These are phyloP conservation scores for Synergus umbraculus DNA, from an alignment of 2,888 invertebrate species.

Conservation along the genomic window DNA sequence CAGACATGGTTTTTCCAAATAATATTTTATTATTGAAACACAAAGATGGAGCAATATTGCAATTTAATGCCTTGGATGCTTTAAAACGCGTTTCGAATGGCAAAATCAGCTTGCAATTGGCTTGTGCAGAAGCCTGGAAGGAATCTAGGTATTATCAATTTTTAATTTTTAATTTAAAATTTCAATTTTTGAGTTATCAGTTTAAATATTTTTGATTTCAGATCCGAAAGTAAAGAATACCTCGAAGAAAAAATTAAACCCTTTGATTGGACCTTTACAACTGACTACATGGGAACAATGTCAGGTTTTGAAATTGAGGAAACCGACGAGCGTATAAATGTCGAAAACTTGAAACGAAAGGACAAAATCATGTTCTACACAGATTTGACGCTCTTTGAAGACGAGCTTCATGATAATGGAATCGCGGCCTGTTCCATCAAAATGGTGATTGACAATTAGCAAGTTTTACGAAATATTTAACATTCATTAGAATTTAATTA, in stretches of 20 bases:
- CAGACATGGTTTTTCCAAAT: conserved; percentile 99
- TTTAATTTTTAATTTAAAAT: neutral
- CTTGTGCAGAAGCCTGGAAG: conserved; percentile 94
- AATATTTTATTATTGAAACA: conserved; percentile 88
- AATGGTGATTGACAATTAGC: conserved; percentile 85
- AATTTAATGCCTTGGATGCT: conserved; percentile 95
- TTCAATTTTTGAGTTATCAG: conserved; percentile 3
- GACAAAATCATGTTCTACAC: conserved; percentile 97
- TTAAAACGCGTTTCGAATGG: conserved; percentile 88
- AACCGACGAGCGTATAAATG: conserved; percentile 89
- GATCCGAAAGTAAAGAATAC: conserved; percentile 81
- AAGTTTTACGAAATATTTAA: neutral
- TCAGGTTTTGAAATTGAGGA: conserved; percentile 81
- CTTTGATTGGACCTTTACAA: conserved; percentile 99
- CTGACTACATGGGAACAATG: conserved; percentile 92
- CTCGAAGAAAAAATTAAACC: conserved; percentile 89
- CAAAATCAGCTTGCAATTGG: conserved; percentile 88
- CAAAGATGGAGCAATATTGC: conserved; percentile 83
- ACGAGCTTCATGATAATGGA: conserved; percentile 99
- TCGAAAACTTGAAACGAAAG: conserved; percentile 90
- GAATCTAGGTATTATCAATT: conserved; percentile 85
- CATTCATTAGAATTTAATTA: neutral
- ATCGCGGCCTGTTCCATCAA: conserved; percentile 93
- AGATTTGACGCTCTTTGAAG: conserved; percentile 96
- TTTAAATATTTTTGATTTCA: conserved; percentile 68